Evolutionary conservation across 1,140 invertebrate species (phyloP).

Genomic region (Trachelipus rathkii): DNA sequence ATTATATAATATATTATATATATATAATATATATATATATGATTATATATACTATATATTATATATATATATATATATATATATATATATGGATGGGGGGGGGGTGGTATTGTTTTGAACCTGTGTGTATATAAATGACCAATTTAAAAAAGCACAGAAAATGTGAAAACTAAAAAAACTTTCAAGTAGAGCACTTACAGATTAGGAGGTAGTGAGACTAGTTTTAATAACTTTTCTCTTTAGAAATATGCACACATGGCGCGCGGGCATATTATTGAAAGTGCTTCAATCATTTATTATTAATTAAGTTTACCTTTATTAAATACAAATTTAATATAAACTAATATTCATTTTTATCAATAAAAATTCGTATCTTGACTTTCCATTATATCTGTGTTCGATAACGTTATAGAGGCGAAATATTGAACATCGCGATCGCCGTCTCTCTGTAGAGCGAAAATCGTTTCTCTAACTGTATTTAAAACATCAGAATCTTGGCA

Average conservation of each 20-base stretch:
- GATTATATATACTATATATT: too few relatives aligned
- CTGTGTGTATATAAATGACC: too few relatives aligned
- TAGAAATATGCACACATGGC: background rate
- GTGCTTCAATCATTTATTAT: background rate
- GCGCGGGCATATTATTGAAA: background rate
- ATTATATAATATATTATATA: too few relatives aligned
- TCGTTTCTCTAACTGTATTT: background rate
- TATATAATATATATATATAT: too few relatives aligned
- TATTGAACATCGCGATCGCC: background rate
- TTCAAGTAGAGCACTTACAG: too few relatives aligned
- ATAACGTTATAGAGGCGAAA: background rate
- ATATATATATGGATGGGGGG: too few relatives aligned
- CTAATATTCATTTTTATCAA: background rate
- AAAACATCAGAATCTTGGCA: background rate
- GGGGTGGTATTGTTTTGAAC: too few relatives aligned
- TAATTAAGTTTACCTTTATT: too few relatives aligned
- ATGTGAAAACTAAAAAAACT: too few relatives aligned
- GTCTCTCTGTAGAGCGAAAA: background rate
- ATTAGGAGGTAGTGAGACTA: background rate
- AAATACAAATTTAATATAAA: background rate
- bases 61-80: too few relatives aligned
- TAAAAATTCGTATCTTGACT: background rate
- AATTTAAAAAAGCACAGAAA: too few relatives aligned
- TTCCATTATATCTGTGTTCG: background rate
- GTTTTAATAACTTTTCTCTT: background rate